Base-by-base conservation (phyloP, 2,113 vertebrate species). In the Stercorarius parasiticus region DNA sequence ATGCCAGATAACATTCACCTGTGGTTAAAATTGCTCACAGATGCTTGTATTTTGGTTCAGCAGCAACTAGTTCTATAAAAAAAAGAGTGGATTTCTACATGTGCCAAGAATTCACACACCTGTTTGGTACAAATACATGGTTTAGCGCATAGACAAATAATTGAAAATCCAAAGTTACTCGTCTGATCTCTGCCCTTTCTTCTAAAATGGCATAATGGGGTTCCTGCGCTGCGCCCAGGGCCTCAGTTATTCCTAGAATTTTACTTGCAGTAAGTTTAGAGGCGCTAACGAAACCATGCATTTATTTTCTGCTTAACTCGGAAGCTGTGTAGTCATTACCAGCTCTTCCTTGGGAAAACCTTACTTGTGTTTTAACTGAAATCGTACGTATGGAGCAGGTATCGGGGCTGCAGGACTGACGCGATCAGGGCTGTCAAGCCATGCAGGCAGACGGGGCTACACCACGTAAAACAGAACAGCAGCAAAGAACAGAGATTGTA, bases 401-500 rank as follows among this genome's bases (percentile, higher is more conserved):
- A 10, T 3, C 1, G 11, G 56, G 40, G 27, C n/a, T 26, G 59
- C 2, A n/a, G 49, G n/a, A 36, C 5, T 40, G 73, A 56, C 52
- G 19, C 3, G 0, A 11, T 5, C 22, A 14, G 42, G 34, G 7
- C 40, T 23, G 50, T 9, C 12, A 30, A 9, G 42, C 67, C 2
- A 1, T 2, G 17, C 36, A 22, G 45, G 34, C 49, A 32, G 30
- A 16, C 2, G 29, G 43, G 50, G 32, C 61, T 20, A 12, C 9
- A 7, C 15, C 0, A 1, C 2, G 1, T 53, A 3, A 9, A 5
- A 18, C 8, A 19, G 34, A 45, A 13, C 0, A 42, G 56, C 12
- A 2, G 5, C 4, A 1, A 52, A 59, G 36, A 32, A 17, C 5
- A 12, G 2, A 14, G 21, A 6, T 4, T 40, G 40, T n/a, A 10